Conservation (phyloP, 2,113 vertebrate species). For the Mus spicilegus region DNA sequence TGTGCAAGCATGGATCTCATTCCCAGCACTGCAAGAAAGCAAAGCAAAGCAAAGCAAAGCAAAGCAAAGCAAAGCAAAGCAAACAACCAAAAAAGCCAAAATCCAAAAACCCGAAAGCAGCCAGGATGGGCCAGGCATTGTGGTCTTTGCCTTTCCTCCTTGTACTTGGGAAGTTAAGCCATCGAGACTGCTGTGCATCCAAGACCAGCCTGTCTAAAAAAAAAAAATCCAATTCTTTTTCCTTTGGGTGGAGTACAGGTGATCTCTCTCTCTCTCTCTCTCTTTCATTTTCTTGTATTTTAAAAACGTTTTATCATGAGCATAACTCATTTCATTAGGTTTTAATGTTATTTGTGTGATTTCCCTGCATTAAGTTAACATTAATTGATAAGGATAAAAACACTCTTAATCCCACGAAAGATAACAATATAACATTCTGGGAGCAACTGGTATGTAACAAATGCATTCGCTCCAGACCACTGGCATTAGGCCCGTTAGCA, state of each 20-base stretch:
- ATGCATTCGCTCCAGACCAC: not conserved
- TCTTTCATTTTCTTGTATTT: not conserved
- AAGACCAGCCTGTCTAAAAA: not conserved
- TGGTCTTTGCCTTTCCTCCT: not conserved
- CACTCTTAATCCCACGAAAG: not conserved
- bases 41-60: not conserved
- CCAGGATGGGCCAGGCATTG: not conserved
- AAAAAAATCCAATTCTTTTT: not conserved
- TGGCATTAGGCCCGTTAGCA: not conserved
- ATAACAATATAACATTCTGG: not conserved
- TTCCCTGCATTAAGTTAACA: not conserved
- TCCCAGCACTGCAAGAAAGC: not conserved
- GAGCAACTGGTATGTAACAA: not conserved
- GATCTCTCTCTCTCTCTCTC: not conserved
- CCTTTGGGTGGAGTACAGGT: not conserved
- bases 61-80: not conserved
- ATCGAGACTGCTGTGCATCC: not conserved
- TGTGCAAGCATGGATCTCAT: not conserved
- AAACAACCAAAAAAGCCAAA: not conserved
- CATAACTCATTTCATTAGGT: slow-evolving; percentile 7
- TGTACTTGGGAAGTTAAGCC: not conserved
- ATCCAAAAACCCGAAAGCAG: not conserved
- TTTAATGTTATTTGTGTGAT: not conserved
- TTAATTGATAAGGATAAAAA: slow-evolving; percentile 40
- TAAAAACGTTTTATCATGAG: slow-evolving; percentile 2